Evolutionary conservation across 2,888 invertebrate genomes (phyloP).

Genomic region (Drosophila melanosoma): DNA sequence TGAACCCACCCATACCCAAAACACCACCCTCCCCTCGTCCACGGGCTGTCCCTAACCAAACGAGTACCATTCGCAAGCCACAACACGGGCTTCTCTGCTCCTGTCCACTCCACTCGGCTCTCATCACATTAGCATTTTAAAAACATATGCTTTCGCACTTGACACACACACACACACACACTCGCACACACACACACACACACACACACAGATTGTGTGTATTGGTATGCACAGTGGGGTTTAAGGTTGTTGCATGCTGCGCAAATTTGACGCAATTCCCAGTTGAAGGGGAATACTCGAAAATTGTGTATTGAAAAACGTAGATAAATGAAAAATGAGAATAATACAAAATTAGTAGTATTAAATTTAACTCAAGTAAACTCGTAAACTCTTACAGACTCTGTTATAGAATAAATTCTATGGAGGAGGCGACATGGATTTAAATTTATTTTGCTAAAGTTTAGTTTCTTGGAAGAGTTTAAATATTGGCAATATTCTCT

Average conservation of each 20-base stretch:
- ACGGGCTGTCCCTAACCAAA: constrained; percentile 12
- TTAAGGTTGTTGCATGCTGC: constrained; percentile 40
- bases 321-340: background rate
- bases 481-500: background rate
- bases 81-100: constrained; percentile 46
- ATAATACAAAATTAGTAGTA: background rate
- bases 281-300: background rate
- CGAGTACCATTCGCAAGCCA: constrained; percentile 53
- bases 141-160: constrained; percentile 78
- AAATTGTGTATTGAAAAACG: background rate
- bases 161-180: constrained; percentile 31
- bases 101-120: constrained; percentile 20
- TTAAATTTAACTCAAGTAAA: background rate
- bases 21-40: background rate
- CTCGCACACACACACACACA: constrained; percentile 5
- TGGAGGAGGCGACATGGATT: background rate
- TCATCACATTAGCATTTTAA: constrained; percentile 65
- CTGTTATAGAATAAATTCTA: background rate
- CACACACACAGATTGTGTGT: background rate
- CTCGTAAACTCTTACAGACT: background rate
- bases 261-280: constrained; percentile 43
- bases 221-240: background rate
- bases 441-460: no score
- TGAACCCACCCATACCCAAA: background rate
- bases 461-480: background rate